Percentiles rank a stretch among this genome's conserved stretches.
These are phyloP conservation scores for Notarius lentiginosus DNA, from an alignment of 2,113 vertebrate species.

Conservation along the genomic window DNA sequence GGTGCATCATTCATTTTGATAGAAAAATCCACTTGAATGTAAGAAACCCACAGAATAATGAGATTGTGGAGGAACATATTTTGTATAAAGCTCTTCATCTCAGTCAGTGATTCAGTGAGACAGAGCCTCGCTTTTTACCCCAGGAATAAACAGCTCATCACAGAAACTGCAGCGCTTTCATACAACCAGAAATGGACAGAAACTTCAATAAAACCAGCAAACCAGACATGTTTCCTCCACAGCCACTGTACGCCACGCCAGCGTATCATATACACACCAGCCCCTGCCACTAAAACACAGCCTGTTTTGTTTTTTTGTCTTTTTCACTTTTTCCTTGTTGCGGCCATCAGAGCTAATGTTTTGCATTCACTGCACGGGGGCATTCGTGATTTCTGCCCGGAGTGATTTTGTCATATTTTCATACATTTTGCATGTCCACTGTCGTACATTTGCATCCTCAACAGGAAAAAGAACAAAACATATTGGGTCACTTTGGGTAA, in stretches of 20 bases:
- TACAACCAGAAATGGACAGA: not conserved
- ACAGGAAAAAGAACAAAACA: not conserved
- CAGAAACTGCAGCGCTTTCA: not conserved
- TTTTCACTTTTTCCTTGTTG: not conserved
- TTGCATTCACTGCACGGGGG: not conserved
- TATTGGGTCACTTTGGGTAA: not conserved
- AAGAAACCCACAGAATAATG: not conserved
- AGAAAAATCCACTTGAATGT: not conserved
- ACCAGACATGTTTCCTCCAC: not conserved
- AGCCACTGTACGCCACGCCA: not conserved
- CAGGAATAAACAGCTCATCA: not conserved
- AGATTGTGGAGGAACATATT: not conserved
- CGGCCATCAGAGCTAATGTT: not conserved
- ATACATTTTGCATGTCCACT: constrained; percentile 28
- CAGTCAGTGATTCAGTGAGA: not conserved
- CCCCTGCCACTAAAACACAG: not conserved
- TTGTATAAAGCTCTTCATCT: constrained; percentile 6
- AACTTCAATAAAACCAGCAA: not conserved
- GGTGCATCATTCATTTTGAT: constrained; percentile 2
- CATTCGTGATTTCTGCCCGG: not conserved
- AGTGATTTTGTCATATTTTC: constrained; percentile 6
- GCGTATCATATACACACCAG: not conserved
- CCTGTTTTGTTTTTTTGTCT: too few species aligned
- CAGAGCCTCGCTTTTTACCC: not conserved
- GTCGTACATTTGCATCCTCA: not conserved